Base-by-base conservation (phyloP, 2,113 vertebrate species). In the Oreotrochilus melanogaster region DNA sequence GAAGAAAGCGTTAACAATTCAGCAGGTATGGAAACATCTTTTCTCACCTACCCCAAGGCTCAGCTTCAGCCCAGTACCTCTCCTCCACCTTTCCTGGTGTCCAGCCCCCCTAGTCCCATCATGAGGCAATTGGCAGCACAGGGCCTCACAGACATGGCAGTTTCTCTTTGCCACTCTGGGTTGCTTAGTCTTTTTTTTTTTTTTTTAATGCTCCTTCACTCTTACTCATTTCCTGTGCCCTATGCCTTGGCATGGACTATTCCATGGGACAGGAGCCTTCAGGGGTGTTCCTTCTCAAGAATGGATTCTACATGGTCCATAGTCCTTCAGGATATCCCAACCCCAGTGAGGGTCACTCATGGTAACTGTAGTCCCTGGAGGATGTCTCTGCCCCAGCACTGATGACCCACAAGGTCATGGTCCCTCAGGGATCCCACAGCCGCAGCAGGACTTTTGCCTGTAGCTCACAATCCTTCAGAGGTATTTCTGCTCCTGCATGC, bases 31-130 rank as follows among this genome's bases (percentile, higher is more conserved):
- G 22, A 50, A 47, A 18, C 2, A 8, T 42, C 18, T 78, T 30
- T 21, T 35, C 25, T 37, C 4, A 19, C 12, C 7, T 35, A 27
- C 16, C 6, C 10, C 4, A 10, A 42, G 37, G 19, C 51, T 66
- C 1, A 1, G 1, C n/a, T 72, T 48, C 39, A 86, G 39, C 17
- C 24, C 27, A 23, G 33, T 14, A 5, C 9, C 24, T 86, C 7
- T 60, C 8, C 30, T 61, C 25, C 25, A 33, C 13, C 7, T 9
- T 33, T 66, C 18, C 10, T n/a, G 8, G 23, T 65, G 23, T n/a
- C 31, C 1, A 1, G 2, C 10, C 9, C 10, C 21, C 10, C 4
- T 10, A 28, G 15, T 66, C n/a, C 31, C 5, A 9, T 9, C 21
- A 39, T 54, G 37, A 66, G 22, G 22, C 19, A 47, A 19, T 12